These are phyloP conservation scores for Caenorhabditis briggsae DNA, from an alignment of 1,140 invertebrate species.

Conservation along the genomic window DNA sequence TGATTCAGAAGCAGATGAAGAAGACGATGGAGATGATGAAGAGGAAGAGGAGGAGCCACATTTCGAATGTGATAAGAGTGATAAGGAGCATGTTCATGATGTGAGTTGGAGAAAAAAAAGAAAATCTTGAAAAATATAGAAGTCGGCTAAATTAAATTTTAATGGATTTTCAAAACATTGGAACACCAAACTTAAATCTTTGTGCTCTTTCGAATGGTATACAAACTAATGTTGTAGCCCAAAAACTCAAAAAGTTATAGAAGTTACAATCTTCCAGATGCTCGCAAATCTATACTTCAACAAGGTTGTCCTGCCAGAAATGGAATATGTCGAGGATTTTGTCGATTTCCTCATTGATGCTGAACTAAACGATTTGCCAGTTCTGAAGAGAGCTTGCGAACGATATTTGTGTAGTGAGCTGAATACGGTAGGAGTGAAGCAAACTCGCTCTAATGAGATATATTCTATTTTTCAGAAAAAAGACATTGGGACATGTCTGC, in stretches of 20 bases:
- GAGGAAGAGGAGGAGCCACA: conserved; percentile 66
- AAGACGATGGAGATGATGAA: conserved; percentile 58
- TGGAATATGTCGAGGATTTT: conserved; percentile 77
- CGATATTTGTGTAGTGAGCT: conserved; percentile 76
- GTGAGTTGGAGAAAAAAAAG: too few species aligned
- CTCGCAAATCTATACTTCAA: conserved; percentile 77
- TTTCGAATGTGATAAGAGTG: conserved; percentile 74
- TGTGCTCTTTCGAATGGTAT: neutral
- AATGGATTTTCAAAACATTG: neutral
- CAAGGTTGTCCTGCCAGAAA: conserved; percentile 74
- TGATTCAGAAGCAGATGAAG: conserved; percentile 57
- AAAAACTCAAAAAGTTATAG: too few species aligned
- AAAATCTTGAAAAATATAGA: too few species aligned
- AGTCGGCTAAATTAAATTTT: too few species aligned
- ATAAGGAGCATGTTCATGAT: conserved; percentile 76
- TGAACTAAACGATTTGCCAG: conserved; percentile 76
- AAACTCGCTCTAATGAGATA: neutral
- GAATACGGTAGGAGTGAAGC: conserved; percentile 68
- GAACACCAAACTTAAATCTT: neutral
- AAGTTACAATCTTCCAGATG: conserved; percentile 59
- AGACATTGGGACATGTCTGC: conserved; percentile 74
- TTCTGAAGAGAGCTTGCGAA: conserved; percentile 76
- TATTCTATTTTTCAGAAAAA: conserved; percentile 70
- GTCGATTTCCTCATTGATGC: conserved; percentile 77
- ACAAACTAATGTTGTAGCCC: too few species aligned